Evolutionary conservation across 1,140 invertebrate species (phyloP).

Genomic region (Cydia fagiglandana): DNA sequence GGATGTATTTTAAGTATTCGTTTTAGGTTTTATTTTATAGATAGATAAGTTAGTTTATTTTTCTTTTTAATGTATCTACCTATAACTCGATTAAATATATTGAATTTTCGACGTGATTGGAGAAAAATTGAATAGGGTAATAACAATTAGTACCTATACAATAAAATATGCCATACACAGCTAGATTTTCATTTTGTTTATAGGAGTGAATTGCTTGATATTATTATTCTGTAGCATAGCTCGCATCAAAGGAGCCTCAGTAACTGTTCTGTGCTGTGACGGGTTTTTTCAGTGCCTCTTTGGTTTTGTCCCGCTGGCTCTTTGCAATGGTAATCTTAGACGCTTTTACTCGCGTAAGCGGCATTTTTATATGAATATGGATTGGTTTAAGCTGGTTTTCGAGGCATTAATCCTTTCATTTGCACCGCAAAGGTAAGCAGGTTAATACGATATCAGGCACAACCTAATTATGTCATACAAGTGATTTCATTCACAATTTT

Average conservation of each 20-base stretch:
- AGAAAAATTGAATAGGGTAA: too few species aligned
- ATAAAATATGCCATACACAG: not conserved
- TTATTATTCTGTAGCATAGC: not conserved
- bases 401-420: not conserved
- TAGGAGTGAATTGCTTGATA: not conserved
- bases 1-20: too few species aligned
- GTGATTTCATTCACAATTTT: too few species aligned
- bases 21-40: too few species aligned
- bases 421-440: not conserved
- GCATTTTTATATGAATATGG: slow-evolving; percentile 29
- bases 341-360: slow-evolving; percentile 22
- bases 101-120: too few species aligned
- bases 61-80: too few species aligned
- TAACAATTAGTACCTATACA: too few species aligned
- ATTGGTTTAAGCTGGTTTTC: not conserved
- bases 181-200: not conserved
- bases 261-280: slow-evolving; percentile 32
- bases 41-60: too few species aligned
- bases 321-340: slow-evolving; percentile 37
- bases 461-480: not conserved
- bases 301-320: slow-evolving; percentile 32
- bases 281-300: slow-evolving; percentile 34
- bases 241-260: slow-evolving; percentile 12
- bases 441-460: not conserved
- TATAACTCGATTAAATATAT: too few species aligned